Evolutionary conservation across 1,140 invertebrate genomes (phyloP).

Genomic region (Scaptomyza hsui): DNA sequence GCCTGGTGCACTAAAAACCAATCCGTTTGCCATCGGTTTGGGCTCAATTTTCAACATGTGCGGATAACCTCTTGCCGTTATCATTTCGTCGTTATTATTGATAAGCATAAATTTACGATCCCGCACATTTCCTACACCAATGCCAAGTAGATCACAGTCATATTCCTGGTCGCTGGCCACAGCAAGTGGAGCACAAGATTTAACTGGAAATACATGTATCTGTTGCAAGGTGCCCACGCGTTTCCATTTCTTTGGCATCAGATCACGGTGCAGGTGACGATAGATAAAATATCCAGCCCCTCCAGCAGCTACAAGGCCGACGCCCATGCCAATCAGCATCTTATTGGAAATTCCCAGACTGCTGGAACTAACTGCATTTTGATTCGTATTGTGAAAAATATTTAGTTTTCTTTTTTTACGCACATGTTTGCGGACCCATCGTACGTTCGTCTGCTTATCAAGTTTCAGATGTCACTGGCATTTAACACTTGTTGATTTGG

Average conservation of each 20-base stretch:
- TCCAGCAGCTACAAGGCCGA: conserved; percentile 55
- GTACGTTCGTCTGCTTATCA: conserved; percentile 61
- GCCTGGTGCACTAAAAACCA: conserved; percentile 83
- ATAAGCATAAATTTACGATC: conserved; percentile 85
- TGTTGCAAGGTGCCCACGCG: conserved; percentile 85
- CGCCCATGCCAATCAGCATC: conserved; percentile 55
- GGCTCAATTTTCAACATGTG: conserved; percentile 85
- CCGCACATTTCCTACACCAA: conserved; percentile 82
- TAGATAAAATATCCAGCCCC: conserved; percentile 63
- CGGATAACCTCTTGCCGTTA: conserved; percentile 85
- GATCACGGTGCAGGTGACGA: conserved; percentile 59
- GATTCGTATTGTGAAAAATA: conserved; percentile 34
- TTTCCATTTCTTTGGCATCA: conserved; percentile 72
- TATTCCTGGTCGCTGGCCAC: conserved; percentile 67
- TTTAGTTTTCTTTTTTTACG: conserved; percentile 58
- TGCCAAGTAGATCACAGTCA: conserved; percentile 84
- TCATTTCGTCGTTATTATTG: conserved; percentile 84
- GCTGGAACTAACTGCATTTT: conserved; percentile 46
- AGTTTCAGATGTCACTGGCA: not conserved
- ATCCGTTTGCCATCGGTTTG: conserved; percentile 66
- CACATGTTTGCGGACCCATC: conserved; percentile 69
- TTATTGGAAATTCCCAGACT: conserved; percentile 29
- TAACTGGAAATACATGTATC: conserved; percentile 85
- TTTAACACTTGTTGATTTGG: conserved; percentile 4
- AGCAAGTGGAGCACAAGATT: conserved; percentile 84